Evolutionary conservation across 2,797 vertebrate species (phyloP).

Genomic region (Florisuga fusca): DNA sequence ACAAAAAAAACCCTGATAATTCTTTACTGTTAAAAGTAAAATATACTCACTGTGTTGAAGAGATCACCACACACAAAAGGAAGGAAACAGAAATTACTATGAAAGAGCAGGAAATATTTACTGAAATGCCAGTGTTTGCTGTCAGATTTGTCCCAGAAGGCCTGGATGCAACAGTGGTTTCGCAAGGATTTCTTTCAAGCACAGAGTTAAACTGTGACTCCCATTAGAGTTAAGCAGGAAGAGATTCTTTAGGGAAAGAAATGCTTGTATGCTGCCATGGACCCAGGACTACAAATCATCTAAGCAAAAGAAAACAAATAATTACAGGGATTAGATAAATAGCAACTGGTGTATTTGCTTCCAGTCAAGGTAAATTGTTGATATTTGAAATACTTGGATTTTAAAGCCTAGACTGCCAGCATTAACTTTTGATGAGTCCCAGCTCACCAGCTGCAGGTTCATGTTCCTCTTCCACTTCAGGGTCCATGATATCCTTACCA

Average conservation of each 20-base stretch:
- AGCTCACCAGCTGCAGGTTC: neutral
- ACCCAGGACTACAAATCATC: neutral
- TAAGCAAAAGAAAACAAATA: neutral
- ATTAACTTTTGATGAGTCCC: neutral
- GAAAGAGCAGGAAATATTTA: neutral
- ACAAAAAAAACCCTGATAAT: rapidly evolving
- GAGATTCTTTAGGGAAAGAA: neutral
- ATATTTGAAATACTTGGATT: neutral
- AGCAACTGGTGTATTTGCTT: neutral
- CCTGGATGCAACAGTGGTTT: neutral
- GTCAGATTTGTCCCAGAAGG: neutral
- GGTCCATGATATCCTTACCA: neutral
- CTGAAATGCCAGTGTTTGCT: neutral
- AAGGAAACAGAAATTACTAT: neutral
- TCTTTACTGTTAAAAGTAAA: neutral
- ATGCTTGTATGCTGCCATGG: neutral
- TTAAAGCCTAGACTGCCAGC: neutral
- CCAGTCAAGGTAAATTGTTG: neutral
- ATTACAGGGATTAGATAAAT: neutral
- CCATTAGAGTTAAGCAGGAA: neutral
- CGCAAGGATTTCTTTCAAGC: neutral
- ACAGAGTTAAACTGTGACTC: neutral
- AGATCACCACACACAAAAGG: neutral
- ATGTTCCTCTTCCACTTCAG: neutral
- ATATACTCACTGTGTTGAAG: neutral